Percentiles rank a stretch among this genome's conserved stretches.
Conservation (phyloP, 2,888 invertebrate genomes). For the Hipparchia sbordonii region DNA sequence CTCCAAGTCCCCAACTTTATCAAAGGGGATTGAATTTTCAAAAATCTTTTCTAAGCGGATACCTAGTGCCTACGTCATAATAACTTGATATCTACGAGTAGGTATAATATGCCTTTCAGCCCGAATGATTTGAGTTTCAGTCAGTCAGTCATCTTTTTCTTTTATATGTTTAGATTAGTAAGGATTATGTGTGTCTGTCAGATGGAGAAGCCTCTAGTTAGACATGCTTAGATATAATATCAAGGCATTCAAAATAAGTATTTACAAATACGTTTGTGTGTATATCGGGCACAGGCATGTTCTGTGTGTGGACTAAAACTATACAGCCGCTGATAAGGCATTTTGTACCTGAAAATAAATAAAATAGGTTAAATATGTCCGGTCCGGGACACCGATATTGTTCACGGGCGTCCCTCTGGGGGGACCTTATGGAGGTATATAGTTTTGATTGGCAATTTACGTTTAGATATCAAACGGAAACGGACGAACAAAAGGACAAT, state of each 20-base stretch:
- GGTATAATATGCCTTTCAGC: too few species aligned
- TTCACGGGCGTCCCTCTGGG: slow-evolving; percentile 45
- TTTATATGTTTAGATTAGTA: too few species aligned
- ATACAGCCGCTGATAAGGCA: slow-evolving; percentile 74
- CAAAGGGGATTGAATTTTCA: too few species aligned
- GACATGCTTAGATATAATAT: too few species aligned
- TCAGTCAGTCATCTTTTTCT: too few species aligned
- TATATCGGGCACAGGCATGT: neutral
- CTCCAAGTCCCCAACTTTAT: too few species aligned
- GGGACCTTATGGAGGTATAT: slow-evolving; percentile 17
- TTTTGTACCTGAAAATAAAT: slow-evolving; percentile 81
- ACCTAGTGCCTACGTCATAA: too few species aligned
- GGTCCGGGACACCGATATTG: slow-evolving; percentile 63
- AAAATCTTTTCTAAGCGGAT: too few species aligned
- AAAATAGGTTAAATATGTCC: slow-evolving; percentile 81
- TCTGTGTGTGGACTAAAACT: slow-evolving; percentile 45
- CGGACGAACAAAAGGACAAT: slow-evolving; percentile 9
- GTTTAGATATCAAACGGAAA: slow-evolving; percentile 34
- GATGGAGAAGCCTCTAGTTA: too few species aligned
- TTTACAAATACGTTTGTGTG: neutral
- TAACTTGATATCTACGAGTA: too few species aligned
- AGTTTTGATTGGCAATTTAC: slow-evolving; percentile 36
- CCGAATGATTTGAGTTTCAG: too few species aligned
- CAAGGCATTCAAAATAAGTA: neutral
- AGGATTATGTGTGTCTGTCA: too few species aligned